phyloP scores from a whole-genome alignment of 2,797 vertebrate genomes.

The Argentina silus region DNA sequence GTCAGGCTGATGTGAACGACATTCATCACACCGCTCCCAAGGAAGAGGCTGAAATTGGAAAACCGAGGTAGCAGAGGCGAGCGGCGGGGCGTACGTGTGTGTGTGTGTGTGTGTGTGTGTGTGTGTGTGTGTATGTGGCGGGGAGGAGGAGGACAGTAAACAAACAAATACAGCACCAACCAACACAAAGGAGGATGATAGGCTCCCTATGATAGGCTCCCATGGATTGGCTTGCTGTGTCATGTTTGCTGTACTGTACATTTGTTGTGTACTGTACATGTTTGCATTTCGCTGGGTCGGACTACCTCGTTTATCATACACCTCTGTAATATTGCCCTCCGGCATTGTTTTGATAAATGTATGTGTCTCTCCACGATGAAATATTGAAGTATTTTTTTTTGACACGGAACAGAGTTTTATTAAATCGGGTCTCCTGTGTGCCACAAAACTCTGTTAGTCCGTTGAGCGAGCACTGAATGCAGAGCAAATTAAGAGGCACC shows the following conservation, averaged over 20 bases:
- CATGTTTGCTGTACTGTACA: slow-evolving; percentile 10
- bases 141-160: neutral
- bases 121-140: neutral
- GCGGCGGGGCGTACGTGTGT: slow-evolving; percentile 22
- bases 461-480: too few relatives aligned
- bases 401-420: too few relatives aligned
- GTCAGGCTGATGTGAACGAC: slow-evolving; percentile 78
- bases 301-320: neutral
- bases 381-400: too few relatives aligned
- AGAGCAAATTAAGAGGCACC: too few relatives aligned
- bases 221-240: slow-evolving; percentile 7
- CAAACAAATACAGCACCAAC: slow-evolving; percentile 23
- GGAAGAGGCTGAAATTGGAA: slow-evolving; percentile 77
- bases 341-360: too few relatives aligned
- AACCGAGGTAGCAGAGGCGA: slow-evolving; percentile 60
- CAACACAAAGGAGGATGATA: slow-evolving; percentile 17
- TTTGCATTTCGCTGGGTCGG: neutral
- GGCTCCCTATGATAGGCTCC: neutral
- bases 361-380: too few relatives aligned
- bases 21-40: slow-evolving; percentile 77
- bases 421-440: too few relatives aligned
- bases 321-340: neutral
- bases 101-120: slow-evolving; percentile 23
- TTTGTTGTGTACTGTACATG: slow-evolving; percentile 8
- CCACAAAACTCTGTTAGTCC: too few relatives aligned